Evolutionary conservation across 2,797 vertebrate genomes (phyloP).

Genomic region (Falco peregrinus): DNA sequence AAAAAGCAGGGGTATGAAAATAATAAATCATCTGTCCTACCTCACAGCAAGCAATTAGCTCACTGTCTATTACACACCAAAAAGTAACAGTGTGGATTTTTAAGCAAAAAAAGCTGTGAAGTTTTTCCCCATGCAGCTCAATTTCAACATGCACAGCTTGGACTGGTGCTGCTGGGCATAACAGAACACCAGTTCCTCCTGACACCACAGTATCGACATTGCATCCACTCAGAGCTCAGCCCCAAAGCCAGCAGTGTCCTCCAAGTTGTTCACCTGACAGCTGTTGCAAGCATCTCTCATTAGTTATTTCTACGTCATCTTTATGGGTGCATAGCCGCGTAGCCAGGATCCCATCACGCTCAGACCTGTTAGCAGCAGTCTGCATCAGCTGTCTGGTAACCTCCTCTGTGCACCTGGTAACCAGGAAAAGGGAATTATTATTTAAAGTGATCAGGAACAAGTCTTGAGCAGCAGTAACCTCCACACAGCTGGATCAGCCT

Average conservation of each 20-base stretch:
- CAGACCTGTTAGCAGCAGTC: slow-evolving; percentile 85
- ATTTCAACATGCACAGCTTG: background rate
- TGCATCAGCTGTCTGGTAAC: slow-evolving; percentile 82
- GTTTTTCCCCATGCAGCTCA: background rate
- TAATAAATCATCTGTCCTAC: background rate
- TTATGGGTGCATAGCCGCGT: slow-evolving; percentile 96
- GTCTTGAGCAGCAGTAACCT: background rate
- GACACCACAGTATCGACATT: background rate
- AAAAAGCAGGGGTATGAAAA: background rate
- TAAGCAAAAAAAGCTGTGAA: background rate
- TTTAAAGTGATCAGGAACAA: background rate
- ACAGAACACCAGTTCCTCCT: background rate
- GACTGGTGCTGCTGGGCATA: background rate
- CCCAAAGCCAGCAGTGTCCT: background rate
- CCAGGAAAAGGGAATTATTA: background rate
- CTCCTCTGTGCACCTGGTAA: slow-evolving; percentile 88
- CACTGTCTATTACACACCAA: background rate
- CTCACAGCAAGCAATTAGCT: background rate
- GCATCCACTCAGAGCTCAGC: background rate
- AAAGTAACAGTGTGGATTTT: background rate
- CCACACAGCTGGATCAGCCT: background rate
- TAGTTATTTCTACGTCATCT: slow-evolving; percentile 94
- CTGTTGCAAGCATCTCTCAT: slow-evolving; percentile 85
- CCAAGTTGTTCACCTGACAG: slow-evolving; percentile 81
- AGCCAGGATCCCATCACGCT: slow-evolving; percentile 90